Base-by-base conservation (phyloP, 2,888 invertebrate species). In the Drosophila planitibia region DNA sequence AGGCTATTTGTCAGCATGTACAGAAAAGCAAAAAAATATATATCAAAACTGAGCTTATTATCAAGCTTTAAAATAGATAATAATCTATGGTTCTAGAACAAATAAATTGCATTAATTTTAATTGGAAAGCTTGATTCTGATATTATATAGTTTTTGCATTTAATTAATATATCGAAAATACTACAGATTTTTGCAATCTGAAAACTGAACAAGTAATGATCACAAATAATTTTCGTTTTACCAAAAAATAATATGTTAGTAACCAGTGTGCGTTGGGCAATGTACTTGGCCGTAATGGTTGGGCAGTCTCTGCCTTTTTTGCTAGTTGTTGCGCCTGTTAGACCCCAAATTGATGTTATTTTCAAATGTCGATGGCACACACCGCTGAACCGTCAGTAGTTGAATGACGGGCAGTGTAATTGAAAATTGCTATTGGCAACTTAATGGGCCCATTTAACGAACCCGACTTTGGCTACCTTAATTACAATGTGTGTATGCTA, bases 401-500 rank as follows among this genome's bases (percentile, higher is more conserved):
- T 14, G 58, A 33, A 66, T 62, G 58, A 53, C 58, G 60, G 30
- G 49, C 64, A 66, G 61, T 82, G 82, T 89, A 89, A 85, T 85
- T 85, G 85, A 85, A 86, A 86, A 90, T 82, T 79, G 86, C 90
- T 88, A 90, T 87, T 88, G 90, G 83, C 90, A 85, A 80, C 75
- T 70, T 87, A 87, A 87, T 87, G 81, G 89, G 60, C 67, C 59
- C 66, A 55, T 35, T n/a, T 63, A 30, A 60, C 52, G 72, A 64
- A 30, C 16, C 39, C 33, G 10, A 41, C 61, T 62, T 44, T 52
- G 59, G 58, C 63, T 47, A 39, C 62, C 81, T 74, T 86, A 90
- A 90, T 88, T 83, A 83, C 89, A 72, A 85, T 86, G 88, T 84
- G 86, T 86, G 87, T 84, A 79, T 85, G 88, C 83, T 72, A 58